Evolutionary conservation across 1,140 invertebrate species (phyloP), one percentile per base, ranked within the genome.

Genomic region (Tachypleus tridentatus): DNA sequence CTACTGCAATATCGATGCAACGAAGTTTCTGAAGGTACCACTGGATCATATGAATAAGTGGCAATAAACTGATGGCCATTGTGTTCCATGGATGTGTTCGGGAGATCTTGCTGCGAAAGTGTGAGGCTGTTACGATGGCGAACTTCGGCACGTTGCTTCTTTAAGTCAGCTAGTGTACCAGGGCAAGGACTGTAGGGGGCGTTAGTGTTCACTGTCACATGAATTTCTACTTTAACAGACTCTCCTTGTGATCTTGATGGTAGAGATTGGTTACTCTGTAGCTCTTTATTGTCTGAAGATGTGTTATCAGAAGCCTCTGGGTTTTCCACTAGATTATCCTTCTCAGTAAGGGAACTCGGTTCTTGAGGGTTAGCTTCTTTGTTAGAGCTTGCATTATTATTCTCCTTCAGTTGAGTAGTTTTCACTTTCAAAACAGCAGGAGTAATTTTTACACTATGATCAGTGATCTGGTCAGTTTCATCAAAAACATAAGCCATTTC

Each of bases 151-250:
- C 91, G 81, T 74, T 93, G 89, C 73, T 92, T 92, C 78, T 94
- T 94, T 73, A 94, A 79, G 77, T 94, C 91, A 51, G 89, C 87
- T 67, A 94, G 82, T 49, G 90, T 92, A 63, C 80, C 76, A 6
- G 76, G 74, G 10, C 68, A 62, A 4, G 64, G 60, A 49, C 64
- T 64, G 73, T 72, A 73, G 72, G 77, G 76, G 74, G 74, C 69
- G 75, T 75, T 77, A 4, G 77, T 74, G 71, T 77, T 75, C n/a
- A 77, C 74, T 58, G 76, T 75, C 8, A 77, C 71, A 61, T 74
- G 70, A 54, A 73, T 73, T 58, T 72, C 71, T 7, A 72, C 71
- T 58, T 71, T 73, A 5, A 73, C 71, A 4, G 71, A 70, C 54
- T 72, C 71, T 5, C 60, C 64, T 29, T 29, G 29, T 29, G 29